phyloP scores from a whole-genome alignment of 2,888 invertebrate genomes.

The Drosophila cracens region DNA sequence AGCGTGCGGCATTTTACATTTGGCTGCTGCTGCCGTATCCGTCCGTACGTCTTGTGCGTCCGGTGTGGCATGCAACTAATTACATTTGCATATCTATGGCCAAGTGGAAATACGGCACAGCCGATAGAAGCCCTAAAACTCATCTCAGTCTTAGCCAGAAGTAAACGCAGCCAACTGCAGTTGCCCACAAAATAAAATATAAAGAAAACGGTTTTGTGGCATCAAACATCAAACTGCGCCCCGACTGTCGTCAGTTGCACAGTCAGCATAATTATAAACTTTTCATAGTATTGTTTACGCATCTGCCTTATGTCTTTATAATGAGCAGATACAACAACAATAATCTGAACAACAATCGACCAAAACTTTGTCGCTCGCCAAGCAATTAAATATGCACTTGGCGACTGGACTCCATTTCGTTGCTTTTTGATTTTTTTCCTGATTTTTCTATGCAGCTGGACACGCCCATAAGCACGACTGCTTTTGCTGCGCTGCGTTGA shows the following conservation, averaged over 20 bases:
- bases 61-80: conserved; percentile 82
- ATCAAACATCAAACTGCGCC: conserved; percentile 53
- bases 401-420: conserved; percentile 9
- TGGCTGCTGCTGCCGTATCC: conserved; percentile 52
- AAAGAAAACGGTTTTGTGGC: conserved; percentile 22
- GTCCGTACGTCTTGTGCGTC: conserved; percentile 39
- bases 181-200: conserved; percentile 7
- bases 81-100: conserved; percentile 84
- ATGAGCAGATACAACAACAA: conserved; percentile 32
- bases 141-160: conserved; percentile 32
- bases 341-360: conserved; percentile 3
- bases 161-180: conserved; percentile 13
- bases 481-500: conserved; percentile 37
- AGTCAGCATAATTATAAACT: conserved; percentile 83
- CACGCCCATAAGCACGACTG: conserved; percentile 74
- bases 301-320: conserved; percentile 61
- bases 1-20: conserved; percentile 62
- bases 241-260: conserved; percentile 33
- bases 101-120: conserved; percentile 54
- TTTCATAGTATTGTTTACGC: conserved; percentile 62
- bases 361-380: conserved; percentile 52
- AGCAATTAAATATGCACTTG: conserved; percentile 75
- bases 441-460: conserved; percentile 36
- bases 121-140: conserved; percentile 9
- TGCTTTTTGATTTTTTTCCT: conserved; percentile 1